phyloP scores from a whole-genome alignment of 2,888 invertebrate genomes.

The Pheosia gnoma region DNA sequence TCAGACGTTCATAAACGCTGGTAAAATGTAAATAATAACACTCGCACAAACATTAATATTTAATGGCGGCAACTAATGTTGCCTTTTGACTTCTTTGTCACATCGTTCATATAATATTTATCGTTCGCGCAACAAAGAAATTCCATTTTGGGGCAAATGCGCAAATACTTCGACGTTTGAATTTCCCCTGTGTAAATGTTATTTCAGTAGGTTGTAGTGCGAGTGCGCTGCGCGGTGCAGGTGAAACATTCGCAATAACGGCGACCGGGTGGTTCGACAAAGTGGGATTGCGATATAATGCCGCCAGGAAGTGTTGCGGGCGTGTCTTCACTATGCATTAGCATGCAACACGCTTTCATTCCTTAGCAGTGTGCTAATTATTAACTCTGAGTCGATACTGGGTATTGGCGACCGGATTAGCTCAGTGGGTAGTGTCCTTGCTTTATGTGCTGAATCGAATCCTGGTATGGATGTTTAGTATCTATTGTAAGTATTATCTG shows the following conservation, averaged over 20 bases:
- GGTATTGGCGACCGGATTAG: too few species aligned
- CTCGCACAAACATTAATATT: slow-evolving; percentile 50
- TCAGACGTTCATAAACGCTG: not conserved
- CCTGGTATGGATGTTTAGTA: too few species aligned
- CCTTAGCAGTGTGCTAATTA: too few species aligned
- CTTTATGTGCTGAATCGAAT: too few species aligned
- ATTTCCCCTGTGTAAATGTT: slow-evolving; percentile 82
- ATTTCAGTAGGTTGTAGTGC: slow-evolving; percentile 68
- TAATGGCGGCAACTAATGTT: slow-evolving; percentile 52
- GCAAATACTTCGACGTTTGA: slow-evolving; percentile 81
- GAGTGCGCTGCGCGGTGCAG: slow-evolving; percentile 48
- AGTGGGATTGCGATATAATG: slow-evolving; percentile 57
- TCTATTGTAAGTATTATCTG: too few species aligned
- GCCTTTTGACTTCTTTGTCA: slow-evolving; percentile 71
- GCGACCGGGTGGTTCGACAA: slow-evolving; percentile 53
- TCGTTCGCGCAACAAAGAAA: slow-evolving; percentile 76
- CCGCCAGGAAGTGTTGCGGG: slow-evolving; percentile 38
- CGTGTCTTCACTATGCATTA: slow-evolving; percentile 39
- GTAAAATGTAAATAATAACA: slow-evolving; percentile 6
- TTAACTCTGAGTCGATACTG: too few species aligned
- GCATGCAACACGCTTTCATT: slow-evolving; percentile 22
- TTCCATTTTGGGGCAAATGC: slow-evolving; percentile 76
- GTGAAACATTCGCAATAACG: slow-evolving; percentile 74
- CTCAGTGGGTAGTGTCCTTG: too few species aligned
- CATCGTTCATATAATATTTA: slow-evolving; percentile 77